These are phyloP conservation scores for Lepidocyrtoides sp. DNA, from an alignment of 2,888 invertebrate genomes.

Conservation along the genomic window DNA sequence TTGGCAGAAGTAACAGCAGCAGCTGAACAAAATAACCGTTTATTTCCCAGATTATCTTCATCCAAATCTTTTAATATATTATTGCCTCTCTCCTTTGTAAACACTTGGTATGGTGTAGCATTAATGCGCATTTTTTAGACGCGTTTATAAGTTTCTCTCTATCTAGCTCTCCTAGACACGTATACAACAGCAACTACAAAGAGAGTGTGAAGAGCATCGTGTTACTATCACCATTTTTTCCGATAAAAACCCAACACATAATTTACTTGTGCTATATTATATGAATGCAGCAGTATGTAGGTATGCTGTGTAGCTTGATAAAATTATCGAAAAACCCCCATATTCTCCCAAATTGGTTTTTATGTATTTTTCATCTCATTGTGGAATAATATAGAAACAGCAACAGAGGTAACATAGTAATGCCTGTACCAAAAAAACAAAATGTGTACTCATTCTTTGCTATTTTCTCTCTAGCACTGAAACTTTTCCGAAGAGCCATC, in stretches of 20 bases:
- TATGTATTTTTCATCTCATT: not conserved
- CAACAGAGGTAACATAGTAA: not conserved
- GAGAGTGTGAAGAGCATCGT: slow-evolving; percentile 61
- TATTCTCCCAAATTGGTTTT: not conserved
- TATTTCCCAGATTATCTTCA: slow-evolving; percentile 51
- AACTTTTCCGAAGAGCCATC: not conserved
- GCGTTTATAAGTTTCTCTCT: too few species aligned
- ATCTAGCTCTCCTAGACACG: not conserved
- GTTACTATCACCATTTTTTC: slow-evolving; percentile 35
- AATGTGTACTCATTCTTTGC: not conserved
- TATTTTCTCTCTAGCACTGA: not conserved
- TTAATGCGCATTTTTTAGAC: too few species aligned
- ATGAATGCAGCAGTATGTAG: not conserved
- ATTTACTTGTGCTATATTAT: not conserved
- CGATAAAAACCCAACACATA: slow-evolving; percentile 9
- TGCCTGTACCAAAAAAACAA: not conserved
- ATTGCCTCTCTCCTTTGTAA: not conserved
- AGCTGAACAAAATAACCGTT: slow-evolving; percentile 7
- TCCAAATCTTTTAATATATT: slow-evolving; percentile 34
- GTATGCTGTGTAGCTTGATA: not conserved
- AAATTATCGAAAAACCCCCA: not conserved
- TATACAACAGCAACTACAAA: too few species aligned
- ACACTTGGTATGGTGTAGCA: not conserved
- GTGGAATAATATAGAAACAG: not conserved
- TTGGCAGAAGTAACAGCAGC: too few species aligned